These are phyloP conservation scores for Ophioninae sp. DNA, from an alignment of 2,888 invertebrate genomes.

Conservation along the genomic window DNA sequence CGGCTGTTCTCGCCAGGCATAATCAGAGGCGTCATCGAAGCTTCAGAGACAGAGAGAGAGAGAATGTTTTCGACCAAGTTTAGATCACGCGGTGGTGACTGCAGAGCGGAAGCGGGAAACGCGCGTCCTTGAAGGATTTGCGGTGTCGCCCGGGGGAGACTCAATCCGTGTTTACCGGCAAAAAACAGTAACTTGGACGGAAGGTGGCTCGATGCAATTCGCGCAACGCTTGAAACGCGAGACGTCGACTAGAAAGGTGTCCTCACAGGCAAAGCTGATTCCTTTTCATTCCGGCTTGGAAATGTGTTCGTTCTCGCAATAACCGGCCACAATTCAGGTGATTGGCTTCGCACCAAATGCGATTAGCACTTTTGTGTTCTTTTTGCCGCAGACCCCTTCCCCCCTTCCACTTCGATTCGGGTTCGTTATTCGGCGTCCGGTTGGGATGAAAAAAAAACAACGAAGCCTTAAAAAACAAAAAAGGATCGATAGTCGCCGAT, in stretches of 20 bases:
- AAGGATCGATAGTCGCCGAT: not conserved
- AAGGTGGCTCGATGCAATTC: constrained; percentile 4
- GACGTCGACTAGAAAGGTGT: constrained; percentile 32
- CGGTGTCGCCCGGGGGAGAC: constrained; percentile 30
- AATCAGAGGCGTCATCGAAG: not conserved
- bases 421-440: constrained; percentile 6
- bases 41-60: not conserved
- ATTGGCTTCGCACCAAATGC: constrained; percentile 48
- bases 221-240: not conserved
- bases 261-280: constrained; percentile 34
- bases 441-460: constrained; percentile 5
- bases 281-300: constrained; percentile 30
- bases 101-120: not conserved
- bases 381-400: not conserved
- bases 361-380: constrained; percentile 9
- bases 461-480: not conserved
- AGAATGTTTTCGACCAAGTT: not conserved
- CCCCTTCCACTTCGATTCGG: constrained; percentile 22
- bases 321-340: constrained; percentile 45
- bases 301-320: constrained; percentile 22
- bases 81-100: not conserved
- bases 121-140: constrained; percentile 27
- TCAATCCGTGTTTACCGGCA: not conserved
- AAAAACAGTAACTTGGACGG: not conserved
- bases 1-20: constrained; percentile 33